Conservation (phyloP, 1,140 invertebrate species). For the Macrosteles quadrilineatus region DNA sequence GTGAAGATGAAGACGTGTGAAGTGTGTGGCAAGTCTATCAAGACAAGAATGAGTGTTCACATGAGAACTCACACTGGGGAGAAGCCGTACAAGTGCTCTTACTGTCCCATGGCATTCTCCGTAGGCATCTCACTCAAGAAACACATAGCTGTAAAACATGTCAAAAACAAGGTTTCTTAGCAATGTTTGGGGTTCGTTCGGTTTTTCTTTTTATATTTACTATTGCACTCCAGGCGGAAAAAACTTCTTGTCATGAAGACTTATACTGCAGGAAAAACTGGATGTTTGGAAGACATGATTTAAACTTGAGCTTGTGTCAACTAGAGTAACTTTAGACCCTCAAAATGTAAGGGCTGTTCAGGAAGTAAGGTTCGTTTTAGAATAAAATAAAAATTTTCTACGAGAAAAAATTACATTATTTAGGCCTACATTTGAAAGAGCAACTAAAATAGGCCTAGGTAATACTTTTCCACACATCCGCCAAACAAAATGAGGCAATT, state of each 20-base stretch:
- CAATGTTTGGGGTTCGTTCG: background rate
- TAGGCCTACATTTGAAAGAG: no score
- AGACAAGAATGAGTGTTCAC: conserved; percentile 67
- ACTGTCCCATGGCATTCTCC: conserved; percentile 39
- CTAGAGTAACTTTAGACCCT: no score
- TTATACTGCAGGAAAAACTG: background rate
- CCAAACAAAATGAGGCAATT: no score
- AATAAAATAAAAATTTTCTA: no score
- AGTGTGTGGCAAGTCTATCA: conserved; percentile 69
- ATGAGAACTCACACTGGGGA: conserved; percentile 70
- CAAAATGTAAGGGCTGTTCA: no score
- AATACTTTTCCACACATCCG: no score
- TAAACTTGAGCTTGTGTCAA: no score
- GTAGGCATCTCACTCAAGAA: conserved; percentile 39
- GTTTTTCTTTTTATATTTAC: background rate
- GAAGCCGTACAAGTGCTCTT: conserved; percentile 45
- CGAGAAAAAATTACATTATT: no score
- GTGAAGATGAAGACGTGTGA: conserved; percentile 68
- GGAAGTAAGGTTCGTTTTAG: no score
- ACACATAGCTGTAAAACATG: conserved; percentile 38
- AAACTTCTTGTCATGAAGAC: background rate
- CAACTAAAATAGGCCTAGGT: no score
- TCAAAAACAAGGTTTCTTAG: background rate
- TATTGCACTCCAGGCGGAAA: background rate
- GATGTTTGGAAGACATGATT: no score